Evolutionary conservation across 2,888 invertebrate genomes (phyloP), one percentile per base, ranked within the genome.

Genomic region (Baronia brevicornis): DNA sequence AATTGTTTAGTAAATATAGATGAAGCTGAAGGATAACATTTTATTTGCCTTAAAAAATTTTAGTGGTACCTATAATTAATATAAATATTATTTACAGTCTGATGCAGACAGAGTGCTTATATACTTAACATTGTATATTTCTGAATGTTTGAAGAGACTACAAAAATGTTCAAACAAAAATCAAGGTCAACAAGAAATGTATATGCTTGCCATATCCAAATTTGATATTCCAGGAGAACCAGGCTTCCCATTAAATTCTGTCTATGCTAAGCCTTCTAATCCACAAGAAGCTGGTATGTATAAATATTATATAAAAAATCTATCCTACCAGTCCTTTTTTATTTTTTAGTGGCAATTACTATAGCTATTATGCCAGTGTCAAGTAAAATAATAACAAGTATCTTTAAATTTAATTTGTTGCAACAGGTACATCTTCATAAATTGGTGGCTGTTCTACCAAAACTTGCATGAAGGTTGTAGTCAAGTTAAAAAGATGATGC

Each of bases 141-240:
- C 97, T 0, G 99, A 99, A 73, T 99, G 99, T 60, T 82, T 99
- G 42, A 98, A 98, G 68, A 92, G 93, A 53, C 82, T 99, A 13
- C 96, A 97, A 61, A 94, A 93, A 71, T 97, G 97, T 69, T 89
- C 92, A 4, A 95, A 90, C 51, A 96, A 95, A 69, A 90, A 88
- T 53, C 94, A 96, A 71, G 99, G 94, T 0, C 87, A 90, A 48
- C 96, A 97, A 62, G 99, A 99, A 68, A 95, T 99, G 95, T 96
- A 96, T 63, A 91, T 96, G 41, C 84, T 99, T 53, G 98, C 98
- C 1, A 93, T 97, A 54, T 93, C 94, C 0, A 93, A 93, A 60
- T 97, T 98, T 73, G 97, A 97, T 64, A 93, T 99, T 54, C 99
- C 99, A 3, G 99, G 99, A 5, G 98, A 99, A 46, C 60, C 90